These are phyloP conservation scores for Pomacea maculata DNA, from an alignment of 1,140 invertebrate species.

Conservation along the genomic window DNA sequence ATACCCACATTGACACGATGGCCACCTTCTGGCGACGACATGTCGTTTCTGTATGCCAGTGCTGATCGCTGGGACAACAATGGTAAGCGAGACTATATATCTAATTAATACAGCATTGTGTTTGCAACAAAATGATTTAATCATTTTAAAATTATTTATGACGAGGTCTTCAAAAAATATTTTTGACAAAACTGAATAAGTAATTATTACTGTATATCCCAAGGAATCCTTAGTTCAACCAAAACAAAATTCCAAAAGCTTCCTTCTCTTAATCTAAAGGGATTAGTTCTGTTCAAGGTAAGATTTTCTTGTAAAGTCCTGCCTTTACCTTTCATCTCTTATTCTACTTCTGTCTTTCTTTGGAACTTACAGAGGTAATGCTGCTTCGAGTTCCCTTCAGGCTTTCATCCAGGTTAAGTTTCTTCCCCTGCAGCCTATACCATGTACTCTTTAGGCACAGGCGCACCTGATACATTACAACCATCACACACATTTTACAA, in stretches of 20 bases:
- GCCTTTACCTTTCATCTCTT: too few species aligned
- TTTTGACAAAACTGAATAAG: too few species aligned
- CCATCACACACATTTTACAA: too few species aligned
- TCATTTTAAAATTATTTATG: neutral
- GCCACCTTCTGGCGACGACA: slow-evolving; percentile 63
- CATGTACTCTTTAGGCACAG: slow-evolving; percentile 58
- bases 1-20: slow-evolving; percentile 85
- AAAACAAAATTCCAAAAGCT: too few species aligned
- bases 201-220: too few species aligned
- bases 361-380: slow-evolving; percentile 57
- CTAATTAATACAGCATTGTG: too few species aligned
- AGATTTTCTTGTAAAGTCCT: too few species aligned
- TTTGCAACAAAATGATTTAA: neutral
- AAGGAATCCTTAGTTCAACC: too few species aligned
- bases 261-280: too few species aligned
- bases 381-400: slow-evolving; percentile 62
- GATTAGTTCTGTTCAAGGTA: too few species aligned
- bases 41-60: slow-evolving; percentile 79
- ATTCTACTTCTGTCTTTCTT: neutral
- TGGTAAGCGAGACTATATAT: too few species aligned
- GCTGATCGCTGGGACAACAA: slow-evolving; percentile 72
- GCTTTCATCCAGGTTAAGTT: slow-evolving; percentile 75
- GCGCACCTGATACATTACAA: slow-evolving; percentile 51
- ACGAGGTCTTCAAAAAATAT: neutral
- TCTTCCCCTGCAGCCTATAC: slow-evolving; percentile 80